Evolutionary conservation across 2,888 invertebrate species (phyloP), one percentile per base, ranked within the genome.

Genomic region (Campoplex capitator): DNA sequence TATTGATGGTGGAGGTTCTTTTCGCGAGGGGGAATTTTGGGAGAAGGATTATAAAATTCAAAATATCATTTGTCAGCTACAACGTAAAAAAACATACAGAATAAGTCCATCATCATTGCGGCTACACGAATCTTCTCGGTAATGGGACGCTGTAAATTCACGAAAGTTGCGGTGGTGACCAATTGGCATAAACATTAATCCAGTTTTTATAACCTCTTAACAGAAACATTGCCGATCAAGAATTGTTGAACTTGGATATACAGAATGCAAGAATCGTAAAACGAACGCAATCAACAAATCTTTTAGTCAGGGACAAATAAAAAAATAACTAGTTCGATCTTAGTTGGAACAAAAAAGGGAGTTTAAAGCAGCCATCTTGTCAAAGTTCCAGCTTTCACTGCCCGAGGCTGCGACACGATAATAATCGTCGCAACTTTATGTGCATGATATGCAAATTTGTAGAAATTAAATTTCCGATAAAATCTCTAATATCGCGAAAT

Each of bases 21-120:
- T 87, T 85, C 80, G 85, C 82, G 76, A 67, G 85, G 81, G 87
- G 71, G 88, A 89, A 86, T 85, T 65, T 86, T 83, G 85, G 88
- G 82, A 42, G 78, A 81, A 86, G 84, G 83, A 56, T 84, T 84
- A 74, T 88, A 86, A 88, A 89, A 89, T 88, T 88, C 87, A 35
- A 74, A 48, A 48, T 28, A 70, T 32, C 45, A 45, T 45, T 79
- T 42, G 45, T 65, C 38, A 16, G 62, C 28, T 38, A 28, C 51
- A 73, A 62, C 38, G 35, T 38, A 86, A 71, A 56, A 88, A 88
- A 84, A 84, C 85, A 87, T 84, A 87, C 45, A 51, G 48, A 32
- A 35, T 51, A 35, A 71, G 32, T 62, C 32, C 16, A 62, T 18
- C 16, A 32, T 32, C 32, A 6, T 62, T 62, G 62, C 62, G 62